phyloP scores from a whole-genome alignment of 2,113 vertebrate genomes.

The Siniperca chuatsi region DNA sequence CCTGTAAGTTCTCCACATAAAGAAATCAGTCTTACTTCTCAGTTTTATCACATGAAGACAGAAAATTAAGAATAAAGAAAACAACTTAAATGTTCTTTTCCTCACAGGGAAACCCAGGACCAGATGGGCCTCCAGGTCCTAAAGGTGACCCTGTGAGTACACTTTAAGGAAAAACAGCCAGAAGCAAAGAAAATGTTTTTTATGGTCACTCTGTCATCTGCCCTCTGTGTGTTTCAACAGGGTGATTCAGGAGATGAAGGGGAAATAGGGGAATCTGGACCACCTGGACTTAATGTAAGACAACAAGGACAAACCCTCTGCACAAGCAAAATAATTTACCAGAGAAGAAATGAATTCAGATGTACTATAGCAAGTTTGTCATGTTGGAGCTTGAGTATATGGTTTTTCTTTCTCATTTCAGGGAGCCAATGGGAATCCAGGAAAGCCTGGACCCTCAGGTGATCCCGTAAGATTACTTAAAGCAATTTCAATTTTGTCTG shows the following conservation, averaged over 20 bases:
- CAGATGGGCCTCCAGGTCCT: conserved; percentile 71
- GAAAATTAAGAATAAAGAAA: not conserved
- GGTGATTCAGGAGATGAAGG: conserved; percentile 80
- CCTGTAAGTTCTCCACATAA: not conserved
- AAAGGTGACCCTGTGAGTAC: conserved; percentile 83
- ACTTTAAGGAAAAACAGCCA: not conserved
- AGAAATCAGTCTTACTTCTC: not conserved
- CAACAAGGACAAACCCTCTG: not conserved
- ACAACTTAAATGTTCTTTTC: not conserved
- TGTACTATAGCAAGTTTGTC: not conserved
- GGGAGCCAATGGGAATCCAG: conserved; percentile 81
- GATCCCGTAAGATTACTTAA: conserved; percentile 87
- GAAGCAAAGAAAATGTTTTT: not conserved
- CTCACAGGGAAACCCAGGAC: conserved; percentile 80
- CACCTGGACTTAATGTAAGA: conserved; percentile 79
- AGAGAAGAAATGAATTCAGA: not conserved
- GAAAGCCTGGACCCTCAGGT: conserved; percentile 84
- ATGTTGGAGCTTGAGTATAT: not conserved
- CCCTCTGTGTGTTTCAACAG: conserved; percentile 53
- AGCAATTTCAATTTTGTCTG: conserved; percentile 62
- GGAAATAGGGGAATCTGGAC: conserved; percentile 80
- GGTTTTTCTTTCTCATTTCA: conserved; percentile 52
- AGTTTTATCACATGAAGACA: not conserved
- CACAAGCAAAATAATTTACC: not conserved
- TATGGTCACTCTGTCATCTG: conserved; percentile 4